Evolutionary conservation across 30 jellyfish, hydroid and myxozoan species (phyloP), one percentile per base, ranked within the genome.

Genomic region (Hydra vulgaris): DNA sequence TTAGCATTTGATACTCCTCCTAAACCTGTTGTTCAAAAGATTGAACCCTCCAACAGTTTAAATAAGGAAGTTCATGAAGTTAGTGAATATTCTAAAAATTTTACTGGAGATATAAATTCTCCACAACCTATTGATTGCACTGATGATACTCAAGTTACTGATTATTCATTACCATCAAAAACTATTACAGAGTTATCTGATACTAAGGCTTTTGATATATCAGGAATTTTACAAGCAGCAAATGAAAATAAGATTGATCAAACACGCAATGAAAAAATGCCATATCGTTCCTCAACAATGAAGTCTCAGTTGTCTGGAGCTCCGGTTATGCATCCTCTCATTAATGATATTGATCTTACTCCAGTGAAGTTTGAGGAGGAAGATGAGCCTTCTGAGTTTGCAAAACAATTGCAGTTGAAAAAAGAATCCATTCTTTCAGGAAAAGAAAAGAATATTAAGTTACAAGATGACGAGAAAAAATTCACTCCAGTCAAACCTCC

Each of bases 191-290:
- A n/a, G 16, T 4, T 68, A 15, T 21, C 89, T 1, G 98, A 91
- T 17, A 90, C 88, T 52, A 92, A 87, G 27, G 95, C 96, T 23
- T 92, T 92, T 77, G 96, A 92, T 74, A 76, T 92, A 26, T 92
- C 98, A 0, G 95, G 89, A 3, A 87, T 92, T 25, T 79, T 92
- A 68, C 70, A 86, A 23, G 98, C 80, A 8, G 98, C 96, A 15
- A 82, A 80, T 16, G 61, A 70, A 26, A 54, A 80, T 26, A 66
- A 18, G n/a, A 16, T 1, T 7, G 26, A 24, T 18, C 70, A 82
- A 7, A 69, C 83, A n/a, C 27, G 52, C n/a, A 27, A 7, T 19
- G 81, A 23, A 3, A 7, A 19, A 73, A 80, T 84, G 19, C 87
- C 87, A 61, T 23, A 22, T 67, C 87, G 87, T 15, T 27, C 83